Evolutionary conservation across 2,797 vertebrate species (phyloP).

Genomic region (Periophthalmus magnuspinnatus): DNA sequence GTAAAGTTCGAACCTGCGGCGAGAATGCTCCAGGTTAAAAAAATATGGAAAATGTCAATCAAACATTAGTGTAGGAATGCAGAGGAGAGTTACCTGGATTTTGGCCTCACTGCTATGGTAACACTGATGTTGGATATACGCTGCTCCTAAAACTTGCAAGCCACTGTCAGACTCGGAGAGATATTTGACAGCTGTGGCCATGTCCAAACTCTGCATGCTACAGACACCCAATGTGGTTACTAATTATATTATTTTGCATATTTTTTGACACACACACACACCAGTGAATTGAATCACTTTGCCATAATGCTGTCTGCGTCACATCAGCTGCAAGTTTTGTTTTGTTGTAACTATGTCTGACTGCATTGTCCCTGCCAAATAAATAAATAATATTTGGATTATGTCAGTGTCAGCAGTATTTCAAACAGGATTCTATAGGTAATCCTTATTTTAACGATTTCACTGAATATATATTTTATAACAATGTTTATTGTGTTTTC

Average conservation of each 20-base stretch:
- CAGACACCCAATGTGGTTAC: conserved; percentile 17
- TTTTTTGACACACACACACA: neutral
- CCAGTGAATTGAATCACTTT: no score
- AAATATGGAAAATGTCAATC: neutral
- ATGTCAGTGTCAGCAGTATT: no score
- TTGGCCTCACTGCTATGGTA: conserved; percentile 89
- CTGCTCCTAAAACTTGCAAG: conserved; percentile 89
- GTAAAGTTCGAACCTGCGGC: conserved; percentile 83
- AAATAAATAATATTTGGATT: no score
- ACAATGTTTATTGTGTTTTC: no score
- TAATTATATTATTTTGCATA: neutral
- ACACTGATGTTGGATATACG: conserved; percentile 93
- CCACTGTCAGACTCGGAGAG: conserved; percentile 84
- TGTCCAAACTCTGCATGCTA: conserved; percentile 87
- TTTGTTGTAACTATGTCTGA: no score
- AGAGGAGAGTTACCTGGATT: conserved; percentile 63
- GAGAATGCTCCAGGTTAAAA: neutral
- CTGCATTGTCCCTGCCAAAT: no score
- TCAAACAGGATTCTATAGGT: no score
- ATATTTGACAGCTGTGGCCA: conserved; percentile 88
- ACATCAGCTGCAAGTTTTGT: no score
- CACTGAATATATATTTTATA: no score
- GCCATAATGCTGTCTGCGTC: no score
- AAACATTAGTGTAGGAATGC: neutral
- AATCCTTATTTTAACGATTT: no score